Evolutionary conservation across 2,797 vertebrate genomes (phyloP).

Genomic region (Acipenser transmontanus): DNA sequence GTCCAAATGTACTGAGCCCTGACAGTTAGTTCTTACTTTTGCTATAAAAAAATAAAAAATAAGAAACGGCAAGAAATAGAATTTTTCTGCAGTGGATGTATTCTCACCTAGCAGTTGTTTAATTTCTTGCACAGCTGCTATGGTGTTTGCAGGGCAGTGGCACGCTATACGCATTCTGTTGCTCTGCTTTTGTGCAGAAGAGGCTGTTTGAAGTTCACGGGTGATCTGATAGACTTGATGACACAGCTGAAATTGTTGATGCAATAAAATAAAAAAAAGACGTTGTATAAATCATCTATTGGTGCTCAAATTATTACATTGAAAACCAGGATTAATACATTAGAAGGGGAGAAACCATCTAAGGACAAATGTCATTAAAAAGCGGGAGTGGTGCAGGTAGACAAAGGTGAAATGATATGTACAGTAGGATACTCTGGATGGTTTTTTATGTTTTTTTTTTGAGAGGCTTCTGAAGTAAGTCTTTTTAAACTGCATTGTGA

Average conservation of each 20-base stretch:
- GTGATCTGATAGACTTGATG: constrained; percentile 37
- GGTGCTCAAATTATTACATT: constrained; percentile 41
- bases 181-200: not conserved
- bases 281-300: constrained; percentile 37
- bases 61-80: no score
- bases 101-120: no score
- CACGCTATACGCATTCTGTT: not conserved
- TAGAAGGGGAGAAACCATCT: constrained; percentile 24
- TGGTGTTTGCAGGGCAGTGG: not conserved
- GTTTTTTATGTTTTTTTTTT: not conserved
- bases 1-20: no score
- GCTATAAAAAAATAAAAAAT: no score
- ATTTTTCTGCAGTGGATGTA: no score
- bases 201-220: constrained; percentile 26
- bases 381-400: not conserved
- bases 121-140: not conserved
- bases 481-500: not conserved
- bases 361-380: constrained; percentile 25
- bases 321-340: constrained; percentile 30
- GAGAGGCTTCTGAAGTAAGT: not conserved
- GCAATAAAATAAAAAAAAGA: constrained; percentile 31
- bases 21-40: no score
- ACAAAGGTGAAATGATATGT: not conserved
- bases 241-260: constrained; percentile 30
- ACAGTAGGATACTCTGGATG: not conserved